Conservation (phyloP, 2,797 vertebrate genomes). For the Myioborus miniatus region DNA sequence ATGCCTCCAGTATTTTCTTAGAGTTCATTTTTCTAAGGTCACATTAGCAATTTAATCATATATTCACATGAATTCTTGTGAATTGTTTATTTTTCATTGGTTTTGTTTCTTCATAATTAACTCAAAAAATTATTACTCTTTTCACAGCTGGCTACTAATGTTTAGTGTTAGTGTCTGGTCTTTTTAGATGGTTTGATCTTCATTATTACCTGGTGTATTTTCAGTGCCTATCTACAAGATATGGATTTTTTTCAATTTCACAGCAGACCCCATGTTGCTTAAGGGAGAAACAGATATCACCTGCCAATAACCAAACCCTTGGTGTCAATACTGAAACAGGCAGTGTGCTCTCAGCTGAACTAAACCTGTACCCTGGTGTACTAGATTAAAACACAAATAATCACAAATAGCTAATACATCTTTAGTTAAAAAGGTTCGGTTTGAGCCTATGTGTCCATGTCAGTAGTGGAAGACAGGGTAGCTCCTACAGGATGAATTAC, state of each 20-base stretch:
- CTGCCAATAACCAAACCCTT: neutral
- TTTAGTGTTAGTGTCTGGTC: neutral
- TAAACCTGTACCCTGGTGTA: neutral
- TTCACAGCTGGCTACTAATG: neutral
- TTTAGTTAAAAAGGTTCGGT: neutral
- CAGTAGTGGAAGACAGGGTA: neutral
- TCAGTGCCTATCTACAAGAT: neutral
- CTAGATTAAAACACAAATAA: neutral
- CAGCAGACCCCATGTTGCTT: neutral
- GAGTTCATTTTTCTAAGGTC: neutral
- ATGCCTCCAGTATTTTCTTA: neutral
- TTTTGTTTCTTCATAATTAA: neutral
- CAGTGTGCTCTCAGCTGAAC: neutral
- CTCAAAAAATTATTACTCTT: neutral
- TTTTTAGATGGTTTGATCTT: neutral
- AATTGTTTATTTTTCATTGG: neutral
- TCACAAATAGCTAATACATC: rapidly evolving
- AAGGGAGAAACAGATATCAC: neutral
- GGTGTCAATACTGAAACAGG: neutral
- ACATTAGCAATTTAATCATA: neutral
- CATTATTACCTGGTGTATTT: neutral
- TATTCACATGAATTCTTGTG: neutral
- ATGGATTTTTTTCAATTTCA: neutral
- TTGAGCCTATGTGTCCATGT: neutral
- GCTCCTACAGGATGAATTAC: neutral